Evolutionary conservation across 2,113 vertebrate species (phyloP), one percentile per base, ranked within the genome.

Genomic region (Ascaphus truei): DNA sequence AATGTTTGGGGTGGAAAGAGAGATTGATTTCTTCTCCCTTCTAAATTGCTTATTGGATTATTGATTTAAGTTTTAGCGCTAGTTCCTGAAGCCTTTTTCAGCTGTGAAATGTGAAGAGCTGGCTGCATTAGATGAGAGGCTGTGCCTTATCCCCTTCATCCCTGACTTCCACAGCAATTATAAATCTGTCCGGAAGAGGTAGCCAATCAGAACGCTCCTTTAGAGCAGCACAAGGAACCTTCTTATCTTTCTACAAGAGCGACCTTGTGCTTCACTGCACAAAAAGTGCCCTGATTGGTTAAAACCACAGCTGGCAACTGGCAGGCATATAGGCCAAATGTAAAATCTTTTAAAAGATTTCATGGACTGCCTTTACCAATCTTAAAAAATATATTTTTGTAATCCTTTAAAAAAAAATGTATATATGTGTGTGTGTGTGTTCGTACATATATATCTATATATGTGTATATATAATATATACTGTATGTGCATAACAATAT

Each of bases 11-110:
- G 13, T 25, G 60, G 59, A 30, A 27, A 47, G 18, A 22, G 20
- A 50, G 37, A 5, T 62, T 61, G 22, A 55, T 64, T 72, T 62
- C 58, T 58, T 33, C 53, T 16, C 2, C 23, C 33, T 53, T 59
- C 30, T 3, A 59, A 68, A 71, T 73, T 7, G 50, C 73, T 78
- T 71, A 25, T 72, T 8, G 34, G 8, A 5, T 58, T 71, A 73
- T 71, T 68, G 52, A 68, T 43, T 43, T 37, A 41, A 56, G 16
- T 58, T 75, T 75, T 29, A 15, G 18, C 36, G 29, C 23, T 10
- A 47, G 56, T 33, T 61, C 57, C 57, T 71, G 57, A 29, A 71
- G 67, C 67, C 56, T 57, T 57, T 74, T 60, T 52, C 43, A n/a
- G 43, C 4, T 45, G 37, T 29, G 22, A 62, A 41, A 18, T 15